phyloP scores from a whole-genome alignment of 1,140 invertebrate genomes.

The Mycetomoellerius zeteki region DNA sequence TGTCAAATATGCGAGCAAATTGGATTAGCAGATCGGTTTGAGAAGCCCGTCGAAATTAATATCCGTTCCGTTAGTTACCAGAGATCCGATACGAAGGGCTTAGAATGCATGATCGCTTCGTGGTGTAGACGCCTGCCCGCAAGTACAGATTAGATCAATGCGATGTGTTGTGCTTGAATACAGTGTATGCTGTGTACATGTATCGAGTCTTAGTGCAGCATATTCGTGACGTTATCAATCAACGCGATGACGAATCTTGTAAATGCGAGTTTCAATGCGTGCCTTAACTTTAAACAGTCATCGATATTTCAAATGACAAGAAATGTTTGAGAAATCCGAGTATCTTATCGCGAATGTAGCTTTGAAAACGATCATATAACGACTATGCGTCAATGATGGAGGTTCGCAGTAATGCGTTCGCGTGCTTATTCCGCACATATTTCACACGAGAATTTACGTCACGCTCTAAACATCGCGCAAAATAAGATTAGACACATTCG shows the following conservation, averaged over 20 bases:
- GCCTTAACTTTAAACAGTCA: background rate
- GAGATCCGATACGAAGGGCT: slow-evolving; percentile 74
- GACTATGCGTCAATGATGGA: slow-evolving; percentile 8
- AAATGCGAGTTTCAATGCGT: background rate
- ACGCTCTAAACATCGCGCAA: slow-evolving; percentile 13
- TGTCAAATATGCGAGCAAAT: slow-evolving; percentile 75
- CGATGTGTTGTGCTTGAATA: slow-evolving; percentile 19
- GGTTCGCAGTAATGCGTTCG: slow-evolving; percentile 4
- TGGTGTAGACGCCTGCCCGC: slow-evolving; percentile 55
- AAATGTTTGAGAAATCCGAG: slow-evolving; percentile 24
- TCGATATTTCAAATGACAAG: slow-evolving; percentile 1
- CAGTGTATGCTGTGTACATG: background rate
- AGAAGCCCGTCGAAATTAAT: slow-evolving; percentile 80
- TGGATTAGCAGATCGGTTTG: slow-evolving; percentile 79
- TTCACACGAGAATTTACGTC: slow-evolving; percentile 43
- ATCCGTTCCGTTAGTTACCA: slow-evolving; percentile 80
- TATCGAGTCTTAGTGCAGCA: background rate
- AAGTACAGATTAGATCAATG: slow-evolving; percentile 73
- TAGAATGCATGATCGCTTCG: slow-evolving; percentile 76
- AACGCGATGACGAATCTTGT: background rate
- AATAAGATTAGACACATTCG: slow-evolving; percentile 33
- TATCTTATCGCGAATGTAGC: slow-evolving; percentile 41
- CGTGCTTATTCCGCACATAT: background rate
- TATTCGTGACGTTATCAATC: slow-evolving; percentile 11
- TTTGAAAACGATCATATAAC: slow-evolving; percentile 52